A percentile compares a stretch with the other conserved stretches of the same genome.
These are phyloP conservation scores for Numenius phaeopus DNA, from an alignment of 2,797 vertebrate genomes.

Conservation along the genomic window DNA sequence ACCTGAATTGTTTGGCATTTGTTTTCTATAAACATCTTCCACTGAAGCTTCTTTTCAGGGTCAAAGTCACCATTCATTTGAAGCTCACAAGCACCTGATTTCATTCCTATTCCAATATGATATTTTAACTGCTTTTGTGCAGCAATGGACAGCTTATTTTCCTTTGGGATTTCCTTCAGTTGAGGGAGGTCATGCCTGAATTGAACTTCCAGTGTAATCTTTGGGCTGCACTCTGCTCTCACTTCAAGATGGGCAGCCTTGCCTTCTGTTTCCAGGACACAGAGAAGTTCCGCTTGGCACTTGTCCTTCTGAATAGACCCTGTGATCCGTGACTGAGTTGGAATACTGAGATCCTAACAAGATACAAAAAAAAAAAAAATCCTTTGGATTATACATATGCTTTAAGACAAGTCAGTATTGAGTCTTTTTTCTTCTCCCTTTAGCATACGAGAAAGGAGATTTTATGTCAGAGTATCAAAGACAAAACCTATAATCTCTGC, in stretches of 20 bases:
- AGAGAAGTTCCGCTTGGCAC: constrained; percentile 59
- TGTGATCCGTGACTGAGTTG: constrained; percentile 71
- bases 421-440: background rate
- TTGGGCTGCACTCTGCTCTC: constrained; percentile 64
- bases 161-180: constrained; percentile 67
- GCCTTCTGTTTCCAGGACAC: constrained; percentile 58
- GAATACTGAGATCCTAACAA: constrained; percentile 60
- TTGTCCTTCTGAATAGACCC: constrained; percentile 77
- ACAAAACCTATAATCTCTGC: background rate
- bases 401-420: background rate
- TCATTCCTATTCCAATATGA: constrained; percentile 63
- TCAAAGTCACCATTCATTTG: constrained; percentile 71
- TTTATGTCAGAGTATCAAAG: background rate
- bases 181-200: constrained; percentile 76
- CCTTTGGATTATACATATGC: background rate
- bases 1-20: constrained; percentile 84
- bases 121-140: constrained; percentile 47
- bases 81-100: constrained; percentile 72
- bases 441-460: background rate
- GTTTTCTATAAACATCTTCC: constrained; percentile 79
- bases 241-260: constrained; percentile 71
- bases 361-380: background rate
- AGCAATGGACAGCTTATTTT: constrained; percentile 69
- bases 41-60: constrained; percentile 75
- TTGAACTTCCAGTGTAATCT: constrained; percentile 71